Percentiles rank a stretch among this genome's conserved stretches.
Conservation (phyloP, 92 coral and sea anemone genomes). For the Paramuricea clavata region DNA sequence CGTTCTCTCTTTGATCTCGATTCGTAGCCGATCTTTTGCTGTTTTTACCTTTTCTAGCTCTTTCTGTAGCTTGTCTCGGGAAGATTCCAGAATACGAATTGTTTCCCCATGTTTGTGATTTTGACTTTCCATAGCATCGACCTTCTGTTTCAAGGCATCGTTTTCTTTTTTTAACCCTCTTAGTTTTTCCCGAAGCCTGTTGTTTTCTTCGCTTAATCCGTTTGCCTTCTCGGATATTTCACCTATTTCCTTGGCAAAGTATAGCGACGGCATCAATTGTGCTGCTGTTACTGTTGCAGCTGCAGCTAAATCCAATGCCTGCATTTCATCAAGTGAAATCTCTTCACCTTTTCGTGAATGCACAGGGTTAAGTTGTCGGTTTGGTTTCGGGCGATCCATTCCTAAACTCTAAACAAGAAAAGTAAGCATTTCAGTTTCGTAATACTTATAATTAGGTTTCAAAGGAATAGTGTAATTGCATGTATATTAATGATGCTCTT, state of each 20-base stretch:
- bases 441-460: neutral
- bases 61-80: slow-evolving; percentile 24
- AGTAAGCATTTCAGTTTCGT: neutral
- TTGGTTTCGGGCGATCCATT: neutral
- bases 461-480: neutral
- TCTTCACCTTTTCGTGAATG: neutral
- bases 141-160: neutral
- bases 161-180: slow-evolving; percentile 11
- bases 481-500: neutral
- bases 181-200: slow-evolving; percentile 13
- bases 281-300: neutral
- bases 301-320: neutral
- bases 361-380: neutral
- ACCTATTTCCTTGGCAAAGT: slow-evolving; percentile 3
- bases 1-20: slow-evolving; percentile 51
- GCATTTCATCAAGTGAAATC: neutral
- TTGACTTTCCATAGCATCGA: neutral
- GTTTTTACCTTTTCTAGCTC: slow-evolving; percentile 34
- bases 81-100: slow-evolving; percentile 13
- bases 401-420: neutral
- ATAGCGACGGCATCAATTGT: neutral
- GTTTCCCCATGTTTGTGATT: slow-evolving; percentile 15
- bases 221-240: neutral
- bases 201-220: slow-evolving; percentile 7
- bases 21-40: slow-evolving; percentile 33